These are phyloP conservation scores for Pandemis heparana DNA, from an alignment of 2,888 invertebrate species.

Conservation along the genomic window DNA sequence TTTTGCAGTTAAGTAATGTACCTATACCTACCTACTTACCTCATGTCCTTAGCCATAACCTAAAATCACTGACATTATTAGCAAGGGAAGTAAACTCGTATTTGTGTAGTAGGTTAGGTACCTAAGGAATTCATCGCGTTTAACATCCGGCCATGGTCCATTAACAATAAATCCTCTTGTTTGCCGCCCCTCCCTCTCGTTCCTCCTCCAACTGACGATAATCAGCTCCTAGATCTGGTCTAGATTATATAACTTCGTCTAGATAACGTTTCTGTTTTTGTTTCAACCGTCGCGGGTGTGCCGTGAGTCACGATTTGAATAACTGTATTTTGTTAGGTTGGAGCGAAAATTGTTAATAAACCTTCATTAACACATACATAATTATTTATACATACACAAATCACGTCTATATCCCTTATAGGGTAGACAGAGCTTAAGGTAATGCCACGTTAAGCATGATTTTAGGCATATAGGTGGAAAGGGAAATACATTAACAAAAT, in stretches of 20 bases:
- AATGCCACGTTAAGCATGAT: too few relatives aligned
- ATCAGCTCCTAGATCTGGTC: slow-evolving; percentile 71
- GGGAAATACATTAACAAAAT: too few relatives aligned
- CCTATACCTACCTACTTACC: too few relatives aligned
- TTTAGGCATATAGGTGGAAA: too few relatives aligned
- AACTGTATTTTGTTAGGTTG: neutral
- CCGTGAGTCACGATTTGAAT: neutral
- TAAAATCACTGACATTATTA: slow-evolving; percentile 25
- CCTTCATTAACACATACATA: too few relatives aligned
- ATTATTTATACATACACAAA: too few relatives aligned
- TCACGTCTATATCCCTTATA: too few relatives aligned
- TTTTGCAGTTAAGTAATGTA: neutral
- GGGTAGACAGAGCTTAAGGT: too few relatives aligned
- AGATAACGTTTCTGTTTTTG: slow-evolving; percentile 61
- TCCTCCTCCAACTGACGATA: slow-evolving; percentile 69
- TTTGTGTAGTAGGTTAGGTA: slow-evolving; percentile 27
- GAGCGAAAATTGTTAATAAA: neutral
- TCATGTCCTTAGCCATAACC: neutral
- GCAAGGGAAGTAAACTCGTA: slow-evolving; percentile 22
- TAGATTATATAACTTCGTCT: slow-evolving; percentile 67
- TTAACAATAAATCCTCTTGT: slow-evolving; percentile 80
- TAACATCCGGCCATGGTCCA: slow-evolving; percentile 71
- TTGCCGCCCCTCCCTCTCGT: slow-evolving; percentile 64
- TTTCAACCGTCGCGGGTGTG: slow-evolving; percentile 47
- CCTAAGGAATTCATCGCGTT: slow-evolving; percentile 68